Conservation (phyloP, 2,888 invertebrate species). For the Lycaena phlaeas region DNA sequence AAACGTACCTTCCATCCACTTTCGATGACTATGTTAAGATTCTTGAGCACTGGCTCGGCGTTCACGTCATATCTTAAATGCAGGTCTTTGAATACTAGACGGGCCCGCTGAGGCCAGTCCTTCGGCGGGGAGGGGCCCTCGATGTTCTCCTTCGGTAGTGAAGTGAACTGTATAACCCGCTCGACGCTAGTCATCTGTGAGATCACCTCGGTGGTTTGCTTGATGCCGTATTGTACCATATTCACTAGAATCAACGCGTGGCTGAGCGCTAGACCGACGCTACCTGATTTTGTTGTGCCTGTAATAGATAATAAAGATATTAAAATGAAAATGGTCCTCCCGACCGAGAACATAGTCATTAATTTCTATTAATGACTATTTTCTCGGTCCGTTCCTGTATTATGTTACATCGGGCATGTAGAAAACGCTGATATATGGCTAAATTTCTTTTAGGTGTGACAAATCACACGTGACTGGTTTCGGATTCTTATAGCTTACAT, state of each 20-base stretch:
- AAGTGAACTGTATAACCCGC: slow-evolving; percentile 83
- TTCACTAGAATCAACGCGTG: slow-evolving; percentile 83
- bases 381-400: too few species aligned
- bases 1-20: slow-evolving; percentile 76
- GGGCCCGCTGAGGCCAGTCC: slow-evolving; percentile 76
- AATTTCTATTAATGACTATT: too few species aligned
- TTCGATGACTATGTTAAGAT: slow-evolving; percentile 75
- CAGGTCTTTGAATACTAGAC: slow-evolving; percentile 73
- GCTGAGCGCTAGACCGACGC: slow-evolving; percentile 81
- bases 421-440: too few species aligned
- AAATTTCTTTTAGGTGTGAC: too few species aligned
- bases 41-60: slow-evolving; percentile 78
- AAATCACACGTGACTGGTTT: too few species aligned
- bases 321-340: too few species aligned
- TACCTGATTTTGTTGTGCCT: slow-evolving; percentile 75
- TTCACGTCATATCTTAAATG: slow-evolving; percentile 76
- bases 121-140: slow-evolving; percentile 73
- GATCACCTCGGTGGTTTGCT: slow-evolving; percentile 83
- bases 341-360: too few species aligned
- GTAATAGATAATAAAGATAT: slow-evolving; percentile 16
- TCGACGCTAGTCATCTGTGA: slow-evolving; percentile 89
- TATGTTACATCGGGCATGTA: too few species aligned
- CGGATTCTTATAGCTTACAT: too few species aligned
- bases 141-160: slow-evolving; percentile 79
- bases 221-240: slow-evolving; percentile 86